Conservation (phyloP, 2,113 vertebrate species). For the Tetraodon nigroviridis region DNA sequence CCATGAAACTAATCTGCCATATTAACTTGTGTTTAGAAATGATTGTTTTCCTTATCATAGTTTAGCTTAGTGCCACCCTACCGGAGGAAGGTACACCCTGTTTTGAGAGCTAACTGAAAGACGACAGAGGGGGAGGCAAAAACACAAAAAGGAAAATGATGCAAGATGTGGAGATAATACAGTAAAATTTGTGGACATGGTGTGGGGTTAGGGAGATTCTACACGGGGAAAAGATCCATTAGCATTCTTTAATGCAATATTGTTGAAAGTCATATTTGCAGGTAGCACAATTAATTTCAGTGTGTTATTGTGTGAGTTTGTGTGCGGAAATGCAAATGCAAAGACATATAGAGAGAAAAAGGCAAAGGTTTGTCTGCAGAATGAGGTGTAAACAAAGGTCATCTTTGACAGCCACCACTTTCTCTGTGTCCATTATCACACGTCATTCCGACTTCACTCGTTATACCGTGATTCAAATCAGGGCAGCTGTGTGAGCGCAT, state of each 20-base stretch:
- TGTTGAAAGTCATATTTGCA: neutral
- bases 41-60: neutral
- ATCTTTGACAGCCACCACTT: conserved; percentile 37
- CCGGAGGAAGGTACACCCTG: too few relatives aligned
- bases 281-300: too few relatives aligned
- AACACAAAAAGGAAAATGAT: neutral
- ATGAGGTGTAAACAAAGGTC: conserved; percentile 49
- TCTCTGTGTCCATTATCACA: neutral
- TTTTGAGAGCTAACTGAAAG: too few relatives aligned
- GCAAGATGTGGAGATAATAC: neutral
- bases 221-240: too few relatives aligned
- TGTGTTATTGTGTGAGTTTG: neutral
- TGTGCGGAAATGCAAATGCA: neutral
- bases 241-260: neutral
- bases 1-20: neutral
- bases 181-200: too few relatives aligned
- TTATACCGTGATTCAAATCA: neutral
- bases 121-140: neutral
- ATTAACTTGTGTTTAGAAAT: neutral
- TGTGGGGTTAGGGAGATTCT: neutral
- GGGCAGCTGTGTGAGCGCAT: too few relatives aligned
- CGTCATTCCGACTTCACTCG: neutral
- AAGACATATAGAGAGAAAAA: neutral
- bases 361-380: conserved; percentile 48
- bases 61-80: too few relatives aligned